phyloP scores from a whole-genome alignment of 1,140 invertebrate genomes.

The Magallana gigas region DNA sequence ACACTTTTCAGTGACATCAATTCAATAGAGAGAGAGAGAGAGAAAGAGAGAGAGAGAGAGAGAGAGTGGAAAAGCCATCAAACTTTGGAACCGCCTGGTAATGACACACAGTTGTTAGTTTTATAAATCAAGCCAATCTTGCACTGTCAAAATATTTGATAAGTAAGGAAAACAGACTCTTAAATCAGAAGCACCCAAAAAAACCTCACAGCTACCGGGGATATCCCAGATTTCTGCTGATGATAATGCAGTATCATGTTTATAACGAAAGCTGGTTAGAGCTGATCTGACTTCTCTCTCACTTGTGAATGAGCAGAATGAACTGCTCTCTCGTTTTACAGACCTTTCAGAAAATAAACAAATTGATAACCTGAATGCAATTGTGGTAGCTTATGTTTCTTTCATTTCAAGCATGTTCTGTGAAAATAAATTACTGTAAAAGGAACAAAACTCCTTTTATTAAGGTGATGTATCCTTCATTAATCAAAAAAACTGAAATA shows the following conservation, averaged over 20 bases:
- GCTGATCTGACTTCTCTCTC: background rate
- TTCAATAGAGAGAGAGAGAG: no score
- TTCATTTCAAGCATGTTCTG: slow-evolving; percentile 10
- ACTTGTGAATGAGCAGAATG: background rate
- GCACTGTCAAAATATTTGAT: slow-evolving; percentile 36
- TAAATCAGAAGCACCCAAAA: slow-evolving; percentile 19
- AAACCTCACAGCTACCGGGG: slow-evolving; percentile 8
- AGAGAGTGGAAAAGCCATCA: background rate
- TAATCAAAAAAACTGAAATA: background rate
- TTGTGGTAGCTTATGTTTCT: background rate
- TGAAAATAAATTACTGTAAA: background rate
- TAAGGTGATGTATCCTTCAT: background rate
- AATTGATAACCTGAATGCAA: background rate
- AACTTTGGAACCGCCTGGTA: background rate
- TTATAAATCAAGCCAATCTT: slow-evolving; percentile 34
- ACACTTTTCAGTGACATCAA: no score
- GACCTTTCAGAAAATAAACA: background rate
- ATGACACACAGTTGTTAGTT: slow-evolving; percentile 33
- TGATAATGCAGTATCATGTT: slow-evolving; percentile 14
- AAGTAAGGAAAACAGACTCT: slow-evolving; percentile 36
- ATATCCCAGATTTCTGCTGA: slow-evolving; percentile 22
- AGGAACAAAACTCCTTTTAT: background rate
- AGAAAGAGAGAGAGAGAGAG: background rate
- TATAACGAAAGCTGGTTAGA: background rate
- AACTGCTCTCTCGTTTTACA: background rate